Conservation (phyloP, 2,113 vertebrate species). For the Microcebus tavaratra region DNA sequence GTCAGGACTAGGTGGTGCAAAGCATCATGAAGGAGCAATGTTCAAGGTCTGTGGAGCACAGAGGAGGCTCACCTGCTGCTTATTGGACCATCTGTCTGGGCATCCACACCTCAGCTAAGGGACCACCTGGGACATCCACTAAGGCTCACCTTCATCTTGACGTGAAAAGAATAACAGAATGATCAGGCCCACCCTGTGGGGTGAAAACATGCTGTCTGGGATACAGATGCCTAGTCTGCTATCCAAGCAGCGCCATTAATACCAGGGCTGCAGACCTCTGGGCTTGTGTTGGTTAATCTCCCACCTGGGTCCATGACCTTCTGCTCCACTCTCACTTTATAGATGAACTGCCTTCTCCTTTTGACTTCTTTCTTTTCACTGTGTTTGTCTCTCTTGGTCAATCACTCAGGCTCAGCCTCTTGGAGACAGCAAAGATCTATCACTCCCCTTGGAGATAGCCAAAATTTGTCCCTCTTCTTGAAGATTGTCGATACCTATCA, state of each 20-base stretch:
- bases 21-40: background rate
- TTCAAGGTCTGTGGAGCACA: background rate
- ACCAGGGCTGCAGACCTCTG: background rate
- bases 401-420: background rate
- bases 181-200: background rate
- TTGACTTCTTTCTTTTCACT: background rate
- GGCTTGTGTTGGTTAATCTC: background rate
- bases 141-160: background rate
- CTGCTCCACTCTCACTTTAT: rapidly evolving
- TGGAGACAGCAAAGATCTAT: background rate
- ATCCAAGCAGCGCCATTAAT: background rate
- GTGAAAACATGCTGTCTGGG: background rate
- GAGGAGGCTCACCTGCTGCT: background rate
- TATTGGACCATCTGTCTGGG: background rate
- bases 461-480: background rate
- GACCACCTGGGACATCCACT: background rate
- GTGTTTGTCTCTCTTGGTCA: background rate
- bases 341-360: background rate
- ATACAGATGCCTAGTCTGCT: background rate
- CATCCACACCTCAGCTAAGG: background rate
- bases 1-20: background rate
- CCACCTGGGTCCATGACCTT: background rate
- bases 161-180: background rate
- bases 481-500: background rate
- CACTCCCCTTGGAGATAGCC: background rate